Evolutionary conservation across 2,888 invertebrate species (phyloP), one percentile per base, ranked within the genome.

Genomic region (Mesodorylaimus sp.): DNA sequence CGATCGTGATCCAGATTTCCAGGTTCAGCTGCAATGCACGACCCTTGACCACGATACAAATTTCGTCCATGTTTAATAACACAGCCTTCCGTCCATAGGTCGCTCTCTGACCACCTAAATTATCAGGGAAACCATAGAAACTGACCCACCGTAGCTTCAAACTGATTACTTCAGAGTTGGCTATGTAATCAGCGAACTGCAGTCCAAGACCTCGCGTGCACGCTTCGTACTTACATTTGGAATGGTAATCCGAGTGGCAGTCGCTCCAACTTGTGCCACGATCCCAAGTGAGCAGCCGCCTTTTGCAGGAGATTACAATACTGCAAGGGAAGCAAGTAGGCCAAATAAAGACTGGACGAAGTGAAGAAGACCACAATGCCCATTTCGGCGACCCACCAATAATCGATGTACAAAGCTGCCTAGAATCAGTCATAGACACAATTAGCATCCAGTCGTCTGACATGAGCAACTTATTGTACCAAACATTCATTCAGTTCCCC

Each of bases 301-400:
- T 85, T 76, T 68, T 95, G 93, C 53, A 91, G 73, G 32, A 83
- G 79, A 72, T 95, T 91, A 62, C 85, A 81, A 65, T 85, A 84
- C 55, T 74, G 73, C 3, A 78, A 72, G 28, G 79, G 77, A 60
- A 77, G 75, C 55, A 75, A 74, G 58, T 83, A 82, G 3, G 77
- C 74, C 1, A 79, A 75, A 61, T 82, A 78, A 61, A 87, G 78
- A 2, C 80, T 80, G 64, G 85, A 81, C 56, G 83, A 78, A 37
- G 84, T 82, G 53, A 85, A 70, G 77, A 85, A 87, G 44, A 85
- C 80, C 58, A 88, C 78, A 26, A 80, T 74, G 13, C 82, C 77
- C 65, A 91, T 86, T 64, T 85, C 83, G 0, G 81, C 76, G 7
- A 83, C 81, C 74, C 81, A 83, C 64, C 79, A 76, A 2, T 79